Evolutionary conservation across 1,140 invertebrate species (phyloP).

Genomic region (Littorina saxatilis): DNA sequence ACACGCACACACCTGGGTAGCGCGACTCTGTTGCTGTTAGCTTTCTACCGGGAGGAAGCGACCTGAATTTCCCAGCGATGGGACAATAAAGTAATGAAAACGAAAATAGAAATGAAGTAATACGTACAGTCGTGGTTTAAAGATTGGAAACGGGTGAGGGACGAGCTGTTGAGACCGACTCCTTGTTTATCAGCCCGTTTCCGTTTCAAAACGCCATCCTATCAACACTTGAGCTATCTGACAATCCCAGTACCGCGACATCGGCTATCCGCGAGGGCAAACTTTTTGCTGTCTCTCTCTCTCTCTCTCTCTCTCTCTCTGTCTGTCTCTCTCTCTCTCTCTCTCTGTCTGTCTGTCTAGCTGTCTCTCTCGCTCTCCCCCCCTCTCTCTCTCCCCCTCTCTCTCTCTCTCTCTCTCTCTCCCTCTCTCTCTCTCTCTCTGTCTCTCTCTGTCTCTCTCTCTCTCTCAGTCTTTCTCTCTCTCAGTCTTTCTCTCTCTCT

Average conservation of each 20-base stretch:
- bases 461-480: no score
- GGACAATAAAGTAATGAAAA: no score
- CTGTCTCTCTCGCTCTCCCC: no score
- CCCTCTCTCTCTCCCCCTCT: neutral
- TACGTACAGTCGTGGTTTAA: no score
- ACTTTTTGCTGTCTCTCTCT: conserved; percentile 36
- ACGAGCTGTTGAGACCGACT: neutral
- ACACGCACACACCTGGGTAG: no score
- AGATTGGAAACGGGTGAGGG: neutral
- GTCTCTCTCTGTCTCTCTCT: neutral
- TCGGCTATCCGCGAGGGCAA: no score
- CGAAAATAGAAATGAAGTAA: no score
- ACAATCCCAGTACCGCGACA: conserved; percentile 21
- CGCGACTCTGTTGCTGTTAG: no score
- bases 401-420: neutral
- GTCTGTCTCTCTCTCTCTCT: neutral
- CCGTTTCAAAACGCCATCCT: neutral
- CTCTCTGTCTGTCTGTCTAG: no score
- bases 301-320: neutral
- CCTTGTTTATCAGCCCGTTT: neutral
- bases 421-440: neutral
- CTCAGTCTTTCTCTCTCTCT: no score
- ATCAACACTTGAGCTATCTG: neutral
- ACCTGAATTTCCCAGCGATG: no score
- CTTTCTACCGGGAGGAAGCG: no score